Evolutionary conservation across 1,140 invertebrate genomes (phyloP).

Genomic region (Heliconius nattereri): DNA sequence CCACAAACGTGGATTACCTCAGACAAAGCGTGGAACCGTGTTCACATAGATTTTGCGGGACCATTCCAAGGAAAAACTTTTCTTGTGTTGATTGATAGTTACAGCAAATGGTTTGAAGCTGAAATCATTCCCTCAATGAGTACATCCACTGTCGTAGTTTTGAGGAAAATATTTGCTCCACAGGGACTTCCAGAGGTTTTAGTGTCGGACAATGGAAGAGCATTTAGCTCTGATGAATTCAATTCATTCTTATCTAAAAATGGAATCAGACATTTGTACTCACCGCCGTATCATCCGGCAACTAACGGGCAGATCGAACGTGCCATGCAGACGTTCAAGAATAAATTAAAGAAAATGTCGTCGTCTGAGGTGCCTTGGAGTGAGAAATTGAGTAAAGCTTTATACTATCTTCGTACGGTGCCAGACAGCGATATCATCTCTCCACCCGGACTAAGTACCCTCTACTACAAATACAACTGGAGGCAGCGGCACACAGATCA

Average conservation of each 20-base stretch:
- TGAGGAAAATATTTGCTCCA: conserved; percentile 45
- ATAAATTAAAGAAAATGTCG: no score
- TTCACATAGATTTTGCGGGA: conserved; percentile 38
- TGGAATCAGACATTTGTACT: conserved; percentile 16
- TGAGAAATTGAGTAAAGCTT: no score
- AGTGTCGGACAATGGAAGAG: conserved; percentile 65
- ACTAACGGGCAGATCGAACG: conserved; percentile 27
- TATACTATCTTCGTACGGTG: no score
- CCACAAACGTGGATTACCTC: no score
- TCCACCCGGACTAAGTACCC: conserved; percentile 14
- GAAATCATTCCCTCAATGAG: conserved; percentile 17
- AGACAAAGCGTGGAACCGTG: not conserved
- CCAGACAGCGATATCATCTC: conserved; percentile 22
- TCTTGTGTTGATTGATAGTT: conserved; percentile 36
- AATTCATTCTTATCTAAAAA: conserved; percentile 19
- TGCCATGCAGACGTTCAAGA: conserved; percentile 8
- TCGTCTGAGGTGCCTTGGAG: no score
- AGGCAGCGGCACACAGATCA: no score
- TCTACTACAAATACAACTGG: no score
- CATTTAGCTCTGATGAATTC: conserved; percentile 63
- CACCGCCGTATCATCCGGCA: conserved; percentile 20
- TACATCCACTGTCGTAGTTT: conserved; percentile 1
- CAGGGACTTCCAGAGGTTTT: conserved; percentile 59
- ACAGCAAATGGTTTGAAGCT: conserved; percentile 36
- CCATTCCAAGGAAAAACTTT: conserved; percentile 38